Evolutionary conservation across 2,113 vertebrate genomes (phyloP), one percentile per base, ranked within the genome.

Genomic region (Paratilapia polleni): DNA sequence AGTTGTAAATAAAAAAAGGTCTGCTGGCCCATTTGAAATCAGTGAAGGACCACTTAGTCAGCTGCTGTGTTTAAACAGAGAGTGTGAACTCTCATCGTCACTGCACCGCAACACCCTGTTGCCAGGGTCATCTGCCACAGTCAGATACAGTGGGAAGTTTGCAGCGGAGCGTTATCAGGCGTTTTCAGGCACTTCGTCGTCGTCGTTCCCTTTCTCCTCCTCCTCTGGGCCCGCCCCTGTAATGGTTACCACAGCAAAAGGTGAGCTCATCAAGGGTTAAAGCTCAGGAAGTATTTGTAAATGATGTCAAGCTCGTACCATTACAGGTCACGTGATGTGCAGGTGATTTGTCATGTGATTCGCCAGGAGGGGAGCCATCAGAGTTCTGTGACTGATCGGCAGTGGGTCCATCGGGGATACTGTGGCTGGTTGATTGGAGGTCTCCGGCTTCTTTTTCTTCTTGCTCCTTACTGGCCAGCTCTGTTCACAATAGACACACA

Each of bases 391-490:
- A 87, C 56, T 90, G 88, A 81, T 90, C 75, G 0, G 74, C 6
- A 10, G 38, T 1, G 9, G 82, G 83, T 63, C 49, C 58, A 3
- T 82, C 86, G 12, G 78, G 63, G 80, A 22, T 68, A 1, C 31
- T 80, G 59, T 57, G 87, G 66, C 41, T 28, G 13, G 90, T 60
- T 15, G 85, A 73, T 57, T 77, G 77, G 73, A 57, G 34, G 34
- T 81, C 78, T 11, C 1, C 47, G 10, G 31, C 13, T 60, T 88
- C 78, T 19, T 87, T 56, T 15, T 90, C 81, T 26, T 94, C 91
- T 36, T 90, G 77, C 54, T 89, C 90, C 77, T 92, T 94, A 77
- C 80, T 82, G 52, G 94, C 94, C 81, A 94, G 52, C 47, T 95
- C 94, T 95, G 87, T n/a, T 9, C 52, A 78, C 3, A 38, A 36